phyloP scores from a whole-genome alignment of 2,888 invertebrate species.

The Diadegma fenestrale region DNA sequence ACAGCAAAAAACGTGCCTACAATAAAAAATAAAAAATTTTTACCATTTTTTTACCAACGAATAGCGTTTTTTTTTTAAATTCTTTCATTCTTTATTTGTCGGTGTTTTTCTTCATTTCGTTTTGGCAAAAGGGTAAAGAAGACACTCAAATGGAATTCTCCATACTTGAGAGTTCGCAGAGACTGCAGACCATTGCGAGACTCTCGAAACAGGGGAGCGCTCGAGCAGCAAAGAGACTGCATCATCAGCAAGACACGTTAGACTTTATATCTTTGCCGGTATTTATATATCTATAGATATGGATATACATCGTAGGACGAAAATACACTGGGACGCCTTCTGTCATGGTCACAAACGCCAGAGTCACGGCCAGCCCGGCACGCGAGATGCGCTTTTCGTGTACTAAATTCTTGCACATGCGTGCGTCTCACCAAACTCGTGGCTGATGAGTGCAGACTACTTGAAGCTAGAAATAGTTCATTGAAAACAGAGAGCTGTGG shows the following conservation, averaged over 20 bases:
- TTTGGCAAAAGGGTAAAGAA: neutral
- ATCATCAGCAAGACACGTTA: slow-evolving; percentile 50
- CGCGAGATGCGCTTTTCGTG: slow-evolving; percentile 49
- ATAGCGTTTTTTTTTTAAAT: neutral
- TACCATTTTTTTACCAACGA: neutral
- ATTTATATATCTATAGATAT: slow-evolving; percentile 12
- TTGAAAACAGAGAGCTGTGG: slow-evolving; percentile 29
- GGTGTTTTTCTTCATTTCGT: neutral
- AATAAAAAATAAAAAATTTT: too few species aligned
- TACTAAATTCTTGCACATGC: slow-evolving; percentile 33
- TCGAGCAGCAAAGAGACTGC: slow-evolving; percentile 57
- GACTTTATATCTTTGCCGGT: slow-evolving; percentile 15
- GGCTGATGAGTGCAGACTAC: slow-evolving; percentile 35
- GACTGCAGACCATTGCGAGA: slow-evolving; percentile 51
- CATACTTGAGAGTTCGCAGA: slow-evolving; percentile 11
- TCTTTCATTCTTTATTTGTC: neutral
- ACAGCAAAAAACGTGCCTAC: too few species aligned
- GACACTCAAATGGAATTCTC: slow-evolving; percentile 5
- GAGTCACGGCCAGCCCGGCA: slow-evolving; percentile 65
- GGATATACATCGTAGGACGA: slow-evolving; percentile 49
- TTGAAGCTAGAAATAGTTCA: slow-evolving; percentile 59
- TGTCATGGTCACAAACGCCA: slow-evolving; percentile 66
- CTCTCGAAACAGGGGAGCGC: slow-evolving; percentile 46
- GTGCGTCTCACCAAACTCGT: slow-evolving; percentile 1
- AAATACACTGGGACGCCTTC: slow-evolving; percentile 66